A percentile compares a stretch with the other conserved stretches of the same genome.
phyloP scores from a whole-genome alignment of 2,888 invertebrate species.

The Latheticus oryzae region DNA sequence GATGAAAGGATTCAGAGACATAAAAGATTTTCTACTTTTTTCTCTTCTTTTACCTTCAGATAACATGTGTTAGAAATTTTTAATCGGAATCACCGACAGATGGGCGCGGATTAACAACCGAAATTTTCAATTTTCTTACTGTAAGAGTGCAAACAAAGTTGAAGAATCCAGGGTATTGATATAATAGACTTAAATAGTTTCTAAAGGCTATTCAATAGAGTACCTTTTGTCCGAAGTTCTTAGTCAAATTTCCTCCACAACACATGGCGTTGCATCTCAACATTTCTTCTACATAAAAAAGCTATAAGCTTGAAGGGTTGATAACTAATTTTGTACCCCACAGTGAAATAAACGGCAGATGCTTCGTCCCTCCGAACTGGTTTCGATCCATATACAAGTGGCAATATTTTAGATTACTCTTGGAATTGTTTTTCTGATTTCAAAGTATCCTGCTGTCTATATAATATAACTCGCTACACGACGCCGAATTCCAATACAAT shows the following conservation, averaged over 20 bases:
- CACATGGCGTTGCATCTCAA: slow-evolving; percentile 8
- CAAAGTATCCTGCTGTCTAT: slow-evolving; percentile 37
- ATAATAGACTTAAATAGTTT: slow-evolving; percentile 9
- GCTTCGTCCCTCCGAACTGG: slow-evolving; percentile 26
- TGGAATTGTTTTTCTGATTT: slow-evolving; percentile 40
- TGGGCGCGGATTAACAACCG: not conserved
- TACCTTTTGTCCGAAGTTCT: slow-evolving; percentile 12
- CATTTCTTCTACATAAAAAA: slow-evolving; percentile 24
- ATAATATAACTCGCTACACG: slow-evolving; percentile 39
- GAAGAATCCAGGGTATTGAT: slow-evolving; percentile 14
- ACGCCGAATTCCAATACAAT: slow-evolving; percentile 41
- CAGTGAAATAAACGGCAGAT: slow-evolving; percentile 30
- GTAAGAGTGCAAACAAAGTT: not conserved
- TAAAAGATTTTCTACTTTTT: slow-evolving; percentile 32
- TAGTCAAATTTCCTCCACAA: slow-evolving; percentile 20
- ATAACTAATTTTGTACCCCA: slow-evolving; percentile 40
- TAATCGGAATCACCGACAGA: slow-evolving; percentile 8
- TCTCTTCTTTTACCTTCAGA: slow-evolving; percentile 28
- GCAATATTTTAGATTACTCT: slow-evolving; percentile 38
- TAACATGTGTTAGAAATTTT: slow-evolving; percentile 36
- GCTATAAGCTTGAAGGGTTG: slow-evolving; percentile 41
- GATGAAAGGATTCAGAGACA: slow-evolving; percentile 39
- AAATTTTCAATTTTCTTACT: not conserved
- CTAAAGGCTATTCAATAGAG: not conserved
- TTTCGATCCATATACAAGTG: slow-evolving; percentile 26